These are phyloP conservation scores for Tragelaphus buxtoni DNA, from an alignment of 2,113 vertebrate genomes.

Conservation along the genomic window DNA sequence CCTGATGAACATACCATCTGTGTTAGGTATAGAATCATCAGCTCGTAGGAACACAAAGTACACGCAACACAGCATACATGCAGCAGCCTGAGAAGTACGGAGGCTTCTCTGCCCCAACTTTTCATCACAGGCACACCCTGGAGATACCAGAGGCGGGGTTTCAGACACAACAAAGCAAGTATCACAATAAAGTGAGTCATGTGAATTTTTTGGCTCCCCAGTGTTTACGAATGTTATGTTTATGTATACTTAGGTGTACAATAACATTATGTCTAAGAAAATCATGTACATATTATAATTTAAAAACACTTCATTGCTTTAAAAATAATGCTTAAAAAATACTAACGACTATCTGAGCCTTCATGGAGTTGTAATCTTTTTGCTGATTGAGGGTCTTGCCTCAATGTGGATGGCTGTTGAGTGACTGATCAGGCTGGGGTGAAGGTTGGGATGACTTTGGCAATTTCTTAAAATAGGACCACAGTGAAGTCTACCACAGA, in stretches of 20 bases:
- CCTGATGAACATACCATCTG: background rate
- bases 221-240: background rate
- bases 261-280: background rate
- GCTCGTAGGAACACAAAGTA: accelerated
- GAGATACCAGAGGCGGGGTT: accelerated
- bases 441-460: background rate
- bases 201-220: background rate
- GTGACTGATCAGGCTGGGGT: background rate
- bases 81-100: accelerated
- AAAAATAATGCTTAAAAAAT: background rate
- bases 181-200: background rate
- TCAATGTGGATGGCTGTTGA: background rate
- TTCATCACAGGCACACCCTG: background rate
- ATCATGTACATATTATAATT: background rate
- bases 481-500: background rate
- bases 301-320: background rate
- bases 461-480: background rate
- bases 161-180: background rate
- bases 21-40: background rate
- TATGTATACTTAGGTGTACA: background rate
- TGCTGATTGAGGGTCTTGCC: background rate
- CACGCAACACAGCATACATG: accelerated
- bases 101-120: background rate
- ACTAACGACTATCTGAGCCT: background rate
- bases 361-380: background rate